phyloP scores from a whole-genome alignment of 2,888 invertebrate species.

The Netelia melanura region DNA sequence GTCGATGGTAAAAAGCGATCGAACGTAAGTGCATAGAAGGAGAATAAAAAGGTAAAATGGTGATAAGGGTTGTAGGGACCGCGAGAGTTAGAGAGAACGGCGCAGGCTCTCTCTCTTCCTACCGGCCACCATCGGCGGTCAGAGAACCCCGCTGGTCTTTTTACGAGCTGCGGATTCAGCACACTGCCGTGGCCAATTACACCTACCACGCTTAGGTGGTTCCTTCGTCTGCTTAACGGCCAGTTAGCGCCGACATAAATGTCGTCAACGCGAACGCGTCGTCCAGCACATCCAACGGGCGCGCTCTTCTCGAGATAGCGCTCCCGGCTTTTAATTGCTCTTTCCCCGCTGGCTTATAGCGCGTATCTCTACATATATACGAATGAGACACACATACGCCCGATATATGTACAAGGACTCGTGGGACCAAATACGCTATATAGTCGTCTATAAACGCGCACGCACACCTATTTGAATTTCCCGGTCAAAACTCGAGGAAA shows the following conservation, averaged over 20 bases:
- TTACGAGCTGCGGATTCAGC: slow-evolving; percentile 82
- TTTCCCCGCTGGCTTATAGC: slow-evolving; percentile 62
- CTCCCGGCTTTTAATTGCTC: slow-evolving; percentile 80
- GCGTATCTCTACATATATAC: slow-evolving; percentile 13
- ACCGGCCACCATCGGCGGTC: slow-evolving; percentile 24
- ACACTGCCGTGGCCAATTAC: slow-evolving; percentile 80
- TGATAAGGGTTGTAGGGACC: slow-evolving; percentile 20
- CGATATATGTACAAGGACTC: slow-evolving; percentile 23
- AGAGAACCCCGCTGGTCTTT: slow-evolving; percentile 77
- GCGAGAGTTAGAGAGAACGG: slow-evolving; percentile 9
- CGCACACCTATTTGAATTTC: background rate
- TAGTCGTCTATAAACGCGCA: background rate
- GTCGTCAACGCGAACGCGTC: slow-evolving; percentile 71
- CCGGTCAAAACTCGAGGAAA: slow-evolving; percentile 16
- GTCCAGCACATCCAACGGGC: slow-evolving; percentile 13
- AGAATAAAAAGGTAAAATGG: background rate
- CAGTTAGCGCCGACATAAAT: slow-evolving; percentile 82
- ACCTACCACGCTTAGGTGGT: slow-evolving; percentile 80
- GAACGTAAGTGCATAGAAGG: no score
- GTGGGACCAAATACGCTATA: background rate
- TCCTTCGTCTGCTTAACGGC: slow-evolving; percentile 80
- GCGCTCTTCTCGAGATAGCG: slow-evolving; percentile 52
- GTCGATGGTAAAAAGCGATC: no score
- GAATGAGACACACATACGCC: slow-evolving; percentile 31
- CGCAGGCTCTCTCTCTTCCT: background rate